phyloP scores from a whole-genome alignment of 2,888 invertebrate species.

The Lydus trimaculatus region DNA sequence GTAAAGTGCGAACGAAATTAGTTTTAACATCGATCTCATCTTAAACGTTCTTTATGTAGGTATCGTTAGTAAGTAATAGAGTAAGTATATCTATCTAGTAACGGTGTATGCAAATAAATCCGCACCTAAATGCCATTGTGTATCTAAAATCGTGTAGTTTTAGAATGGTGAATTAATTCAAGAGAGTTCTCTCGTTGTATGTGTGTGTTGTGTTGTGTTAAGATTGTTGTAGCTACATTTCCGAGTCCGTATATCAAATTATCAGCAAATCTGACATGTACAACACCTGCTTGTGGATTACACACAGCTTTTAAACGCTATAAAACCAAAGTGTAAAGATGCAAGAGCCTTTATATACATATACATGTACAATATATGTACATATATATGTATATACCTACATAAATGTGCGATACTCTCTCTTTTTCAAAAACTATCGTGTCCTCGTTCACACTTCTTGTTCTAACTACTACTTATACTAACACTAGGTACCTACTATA shows the following conservation, averaged over 20 bases:
- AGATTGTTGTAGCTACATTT: conserved; percentile 49
- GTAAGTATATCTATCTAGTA: conserved; percentile 14
- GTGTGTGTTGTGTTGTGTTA: background rate
- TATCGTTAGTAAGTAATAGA: background rate
- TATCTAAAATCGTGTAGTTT: conserved; percentile 52
- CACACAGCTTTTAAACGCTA: background rate
- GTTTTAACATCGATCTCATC: background rate
- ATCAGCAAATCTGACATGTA: conserved; percentile 57
- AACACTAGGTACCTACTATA: background rate
- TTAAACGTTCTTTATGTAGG: background rate
- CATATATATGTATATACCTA: background rate
- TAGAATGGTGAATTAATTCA: conserved; percentile 59
- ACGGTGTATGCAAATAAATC: conserved; percentile 46
- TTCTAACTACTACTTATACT: background rate
- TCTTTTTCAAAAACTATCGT: background rate
- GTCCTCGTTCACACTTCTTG: conserved; percentile 1
- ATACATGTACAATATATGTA: too few species aligned
- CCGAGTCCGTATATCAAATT: conserved; percentile 60
- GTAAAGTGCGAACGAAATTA: background rate
- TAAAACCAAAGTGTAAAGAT: background rate
- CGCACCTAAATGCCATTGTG: conserved; percentile 46
- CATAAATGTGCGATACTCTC: background rate
- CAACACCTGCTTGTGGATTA: conserved; percentile 53
- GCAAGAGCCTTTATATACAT: background rate
- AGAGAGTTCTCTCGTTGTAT: conserved; percentile 44